Percentiles rank a stretch among this genome's conserved stretches.
Conservation (phyloP, 1,140 invertebrate genomes). For the Ostrea edulis region DNA sequence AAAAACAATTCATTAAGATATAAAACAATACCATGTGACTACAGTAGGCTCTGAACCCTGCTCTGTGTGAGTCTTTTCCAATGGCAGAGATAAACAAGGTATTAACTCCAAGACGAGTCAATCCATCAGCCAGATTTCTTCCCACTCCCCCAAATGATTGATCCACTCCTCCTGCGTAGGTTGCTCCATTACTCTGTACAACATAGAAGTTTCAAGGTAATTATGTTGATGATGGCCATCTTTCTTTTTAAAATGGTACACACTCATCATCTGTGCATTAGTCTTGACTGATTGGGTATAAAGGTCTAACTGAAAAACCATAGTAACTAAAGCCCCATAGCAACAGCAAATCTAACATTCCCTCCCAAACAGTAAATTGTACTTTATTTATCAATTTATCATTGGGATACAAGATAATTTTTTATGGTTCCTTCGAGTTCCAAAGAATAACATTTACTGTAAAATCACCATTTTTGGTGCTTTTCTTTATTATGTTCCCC, state of each 20-base stretch:
- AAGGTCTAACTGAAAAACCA: too few relatives aligned
- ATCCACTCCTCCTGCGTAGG: slow-evolving; percentile 71
- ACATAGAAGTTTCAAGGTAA: neutral
- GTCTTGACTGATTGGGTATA: too few relatives aligned
- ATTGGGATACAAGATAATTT: too few relatives aligned
- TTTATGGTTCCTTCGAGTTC: too few relatives aligned
- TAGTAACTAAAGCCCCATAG: too few relatives aligned
- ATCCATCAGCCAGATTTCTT: slow-evolving; percentile 92
- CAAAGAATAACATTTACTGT: too few relatives aligned
- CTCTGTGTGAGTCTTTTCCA: slow-evolving; percentile 85
- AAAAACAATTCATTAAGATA: neutral
- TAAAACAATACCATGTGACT: slow-evolving; percentile 76
- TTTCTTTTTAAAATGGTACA: neutral
- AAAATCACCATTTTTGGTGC: too few relatives aligned
- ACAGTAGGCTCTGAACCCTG: slow-evolving; percentile 78
- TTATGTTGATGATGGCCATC: neutral
- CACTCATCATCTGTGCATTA: too few relatives aligned
- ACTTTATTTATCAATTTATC: too few relatives aligned
- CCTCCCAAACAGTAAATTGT: too few relatives aligned
- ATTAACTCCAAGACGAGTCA: slow-evolving; percentile 85
- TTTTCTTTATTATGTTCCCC: too few relatives aligned
- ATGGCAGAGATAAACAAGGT: slow-evolving; percentile 88
- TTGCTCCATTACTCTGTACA: slow-evolving; percentile 73
- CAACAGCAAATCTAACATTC: too few relatives aligned
- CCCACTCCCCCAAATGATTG: slow-evolving; percentile 89